Percentiles rank a stretch among this genome's conserved stretches.
These are phyloP conservation scores for Papilio demoleus DNA, from an alignment of 2,888 invertebrate species.

Conservation along the genomic window DNA sequence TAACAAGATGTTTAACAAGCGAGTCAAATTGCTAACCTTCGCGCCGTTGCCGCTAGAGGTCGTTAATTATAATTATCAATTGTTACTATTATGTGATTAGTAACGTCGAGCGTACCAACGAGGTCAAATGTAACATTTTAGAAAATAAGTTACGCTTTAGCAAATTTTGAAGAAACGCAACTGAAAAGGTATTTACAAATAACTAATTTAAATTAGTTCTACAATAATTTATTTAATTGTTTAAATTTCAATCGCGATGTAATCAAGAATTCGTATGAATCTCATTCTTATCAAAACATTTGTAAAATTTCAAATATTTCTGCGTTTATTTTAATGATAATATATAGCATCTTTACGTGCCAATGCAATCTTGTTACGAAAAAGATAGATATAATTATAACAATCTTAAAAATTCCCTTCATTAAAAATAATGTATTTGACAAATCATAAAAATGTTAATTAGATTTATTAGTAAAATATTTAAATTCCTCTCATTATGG, in stretches of 20 bases:
- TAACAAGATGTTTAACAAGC: not conserved
- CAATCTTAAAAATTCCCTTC: no score
- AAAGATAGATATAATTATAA: no score
- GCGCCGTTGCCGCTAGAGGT: constrained; percentile 26
- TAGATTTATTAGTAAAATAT: no score
- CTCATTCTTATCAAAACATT: not conserved
- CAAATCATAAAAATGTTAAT: no score
- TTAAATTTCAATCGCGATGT: not conserved
- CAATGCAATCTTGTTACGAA: no score
- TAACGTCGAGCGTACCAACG: constrained; percentile 16
- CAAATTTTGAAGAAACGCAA: not conserved
- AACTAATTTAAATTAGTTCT: not conserved
- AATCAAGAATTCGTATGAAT: not conserved
- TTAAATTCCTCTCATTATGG: no score
- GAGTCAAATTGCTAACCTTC: constrained; percentile 10
- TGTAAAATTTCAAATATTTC: not conserved
- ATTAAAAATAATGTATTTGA: no score
- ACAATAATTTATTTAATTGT: not conserved
- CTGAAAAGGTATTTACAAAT: not conserved
- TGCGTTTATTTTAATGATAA: not conserved
- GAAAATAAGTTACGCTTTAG: not conserved
- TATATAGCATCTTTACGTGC: not conserved
- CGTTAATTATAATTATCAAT: constrained; percentile 27
- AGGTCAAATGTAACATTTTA: constrained; percentile 27
- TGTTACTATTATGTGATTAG: constrained; percentile 35